Conservation (phyloP, 2,888 invertebrate species). For the Cheilosia pagana region DNA sequence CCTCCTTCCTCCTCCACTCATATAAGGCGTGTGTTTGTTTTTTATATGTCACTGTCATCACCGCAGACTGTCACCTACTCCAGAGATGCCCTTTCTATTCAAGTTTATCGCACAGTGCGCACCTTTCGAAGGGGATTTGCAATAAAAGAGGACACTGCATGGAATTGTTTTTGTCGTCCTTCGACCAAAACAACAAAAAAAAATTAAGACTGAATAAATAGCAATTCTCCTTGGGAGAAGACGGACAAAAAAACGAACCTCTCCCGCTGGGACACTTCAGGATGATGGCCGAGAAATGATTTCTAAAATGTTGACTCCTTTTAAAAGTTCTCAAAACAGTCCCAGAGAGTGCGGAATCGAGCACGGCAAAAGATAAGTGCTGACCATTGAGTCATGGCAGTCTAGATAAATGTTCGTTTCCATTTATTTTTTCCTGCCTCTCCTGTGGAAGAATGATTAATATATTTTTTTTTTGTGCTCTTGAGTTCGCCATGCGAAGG, state of each 20-base stretch:
- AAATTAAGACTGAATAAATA: conserved; percentile 7
- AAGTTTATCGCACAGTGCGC: conserved; percentile 3
- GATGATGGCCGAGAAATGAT: conserved; percentile 26
- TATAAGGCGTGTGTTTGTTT: neutral
- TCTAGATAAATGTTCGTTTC: conserved; percentile 29
- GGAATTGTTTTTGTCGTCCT: conserved; percentile 2
- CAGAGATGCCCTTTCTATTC: conserved; percentile 1
- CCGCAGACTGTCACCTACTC: neutral
- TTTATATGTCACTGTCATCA: neutral
- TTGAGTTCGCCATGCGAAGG: neutral
- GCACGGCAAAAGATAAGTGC: conserved; percentile 47
- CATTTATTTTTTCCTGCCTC: conserved; percentile 34
- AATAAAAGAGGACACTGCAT: neutral
- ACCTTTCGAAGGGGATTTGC: neutral
- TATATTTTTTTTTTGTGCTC: conserved; percentile 4
- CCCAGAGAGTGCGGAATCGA: conserved; percentile 19
- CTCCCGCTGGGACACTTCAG: conserved; percentile 30
- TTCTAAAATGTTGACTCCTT: conserved; percentile 39
- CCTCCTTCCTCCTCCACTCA: neutral
- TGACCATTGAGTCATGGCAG: conserved; percentile 33
- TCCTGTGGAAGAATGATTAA: conserved; percentile 29
- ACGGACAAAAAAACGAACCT: conserved; percentile 2
- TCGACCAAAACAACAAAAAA: too few relatives aligned
- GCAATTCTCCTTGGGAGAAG: conserved; percentile 5
- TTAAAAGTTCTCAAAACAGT: conserved; percentile 34